Evolutionary conservation across 2,797 vertebrate species (phyloP), one percentile per base, ranked within the genome.

Genomic region (Acomys russatus): DNA sequence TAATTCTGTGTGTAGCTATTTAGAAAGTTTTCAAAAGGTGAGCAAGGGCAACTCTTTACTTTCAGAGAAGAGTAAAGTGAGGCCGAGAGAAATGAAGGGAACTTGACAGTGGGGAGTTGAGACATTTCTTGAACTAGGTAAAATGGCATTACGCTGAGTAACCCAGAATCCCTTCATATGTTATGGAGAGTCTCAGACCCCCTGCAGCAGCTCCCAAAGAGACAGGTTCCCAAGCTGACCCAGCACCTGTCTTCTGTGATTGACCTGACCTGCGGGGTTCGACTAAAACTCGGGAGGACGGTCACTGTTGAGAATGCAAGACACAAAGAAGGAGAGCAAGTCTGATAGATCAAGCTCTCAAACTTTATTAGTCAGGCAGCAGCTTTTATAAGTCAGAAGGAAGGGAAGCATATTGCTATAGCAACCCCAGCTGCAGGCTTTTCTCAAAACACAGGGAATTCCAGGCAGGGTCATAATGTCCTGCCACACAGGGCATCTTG

Each of bases 1-100:
- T 54, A 38, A 77, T 4, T 12, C 33, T 56, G 17, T 20, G 17
- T 54, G 83, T 79, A n/a, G 23, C 38, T 3, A 73, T n/a, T 61
- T 82, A 25, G 51, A 51, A 17, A 20, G 66, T 54, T 96, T 66
- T 96, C 76, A 76, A 80, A 66, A 96, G 85, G 35, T 74, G 18
- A 71, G 54, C 22, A 77, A 82, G 51, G 49, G 8, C 9, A 61
- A 90, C 59, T 38, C 18, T 77, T 22, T 63, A 93, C 61, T 88
- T 82, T 74, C 73, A 38, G 64, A 80, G 33, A 82, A 30, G 12
- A 88, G 30, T 3, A 73, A 33, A 49, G 14, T 14, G 23, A 90
- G 89, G 35, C 9, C 10, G 18, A 18, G n/a, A 63, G 54, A 80
- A 38, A 25, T 54, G 49, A 71, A 64, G 23, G 38, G 38, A 74